Percentiles rank a stretch among this genome's conserved stretches.
phyloP scores from a whole-genome alignment of 2,888 invertebrate species.

The Eilema depressum region DNA sequence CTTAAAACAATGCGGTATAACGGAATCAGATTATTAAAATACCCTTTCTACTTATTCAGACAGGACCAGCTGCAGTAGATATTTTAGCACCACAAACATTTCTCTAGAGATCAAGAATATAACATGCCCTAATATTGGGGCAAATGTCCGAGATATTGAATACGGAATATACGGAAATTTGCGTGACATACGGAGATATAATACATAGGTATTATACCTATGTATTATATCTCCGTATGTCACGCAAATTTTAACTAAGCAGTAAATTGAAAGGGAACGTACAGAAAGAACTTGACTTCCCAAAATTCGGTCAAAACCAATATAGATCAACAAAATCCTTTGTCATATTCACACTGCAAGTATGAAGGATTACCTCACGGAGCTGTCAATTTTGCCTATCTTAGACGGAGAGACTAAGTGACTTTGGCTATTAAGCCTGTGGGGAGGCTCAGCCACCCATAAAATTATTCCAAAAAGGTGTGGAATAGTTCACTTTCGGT shows the following conservation, averaged over 20 bases:
- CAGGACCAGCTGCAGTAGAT: no score
- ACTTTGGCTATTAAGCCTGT: conserved; percentile 45
- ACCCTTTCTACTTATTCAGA: no score
- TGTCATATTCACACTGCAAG: not conserved
- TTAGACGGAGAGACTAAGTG: conserved; percentile 42
- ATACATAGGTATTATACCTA: no score
- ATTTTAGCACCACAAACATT: no score
- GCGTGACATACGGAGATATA: no score
- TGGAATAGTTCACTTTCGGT: conserved; percentile 23
- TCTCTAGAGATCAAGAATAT: no score
- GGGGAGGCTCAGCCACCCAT: conserved; percentile 41
- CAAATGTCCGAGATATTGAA: no score
- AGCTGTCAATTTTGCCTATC: conserved; percentile 29
- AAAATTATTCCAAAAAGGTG: conserved; percentile 49
- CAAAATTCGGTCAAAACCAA: not conserved
- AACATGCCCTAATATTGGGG: no score
- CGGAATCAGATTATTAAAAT: no score
- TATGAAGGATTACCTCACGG: conserved; percentile 13
- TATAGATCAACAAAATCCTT: not conserved
- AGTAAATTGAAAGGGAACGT: no score
- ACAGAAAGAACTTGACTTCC: not conserved
- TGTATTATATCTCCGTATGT: no score
- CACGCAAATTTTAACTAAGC: not conserved
- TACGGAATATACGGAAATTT: not conserved
- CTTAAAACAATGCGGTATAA: no score